Evolutionary conservation across 1,140 invertebrate genomes (phyloP).

Genomic region (Manduca sexta): DNA sequence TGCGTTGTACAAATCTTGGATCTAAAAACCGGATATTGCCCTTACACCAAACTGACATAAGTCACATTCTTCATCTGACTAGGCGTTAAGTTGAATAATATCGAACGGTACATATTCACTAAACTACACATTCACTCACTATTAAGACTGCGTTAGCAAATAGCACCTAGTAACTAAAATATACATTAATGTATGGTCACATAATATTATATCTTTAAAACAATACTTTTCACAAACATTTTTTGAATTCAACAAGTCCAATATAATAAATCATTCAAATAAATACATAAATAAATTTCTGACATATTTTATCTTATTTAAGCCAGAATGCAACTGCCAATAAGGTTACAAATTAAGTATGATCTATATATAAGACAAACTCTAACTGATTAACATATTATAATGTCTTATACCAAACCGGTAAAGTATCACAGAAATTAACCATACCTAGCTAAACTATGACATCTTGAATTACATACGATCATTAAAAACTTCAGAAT

Average conservation of each 20-base stretch:
- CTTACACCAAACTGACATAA: too few relatives aligned
- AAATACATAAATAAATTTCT: slow-evolving; percentile 8
- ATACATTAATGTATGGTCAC: not conserved
- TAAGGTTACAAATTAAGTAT: not conserved
- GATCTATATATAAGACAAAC: slow-evolving; percentile 4
- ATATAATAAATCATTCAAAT: not conserved
- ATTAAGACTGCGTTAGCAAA: slow-evolving; percentile 8
- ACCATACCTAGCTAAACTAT: slow-evolving; percentile 67
- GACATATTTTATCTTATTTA: not conserved
- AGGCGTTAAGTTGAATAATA: slow-evolving; percentile 14
- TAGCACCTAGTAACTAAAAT: slow-evolving; percentile 20
- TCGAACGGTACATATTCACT: not conserved
- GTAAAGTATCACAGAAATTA: slow-evolving; percentile 73
- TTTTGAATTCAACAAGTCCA: slow-evolving; percentile 8
- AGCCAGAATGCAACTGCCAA: not conserved
- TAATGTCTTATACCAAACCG: slow-evolving; percentile 63
- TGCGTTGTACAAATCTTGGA: too few relatives aligned
- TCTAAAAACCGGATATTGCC: too few relatives aligned
- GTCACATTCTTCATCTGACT: slow-evolving; percentile 13
- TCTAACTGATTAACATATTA: slow-evolving; percentile 39
- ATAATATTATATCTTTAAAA: not conserved
- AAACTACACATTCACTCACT: slow-evolving; percentile 1
- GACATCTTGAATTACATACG: slow-evolving; percentile 42
- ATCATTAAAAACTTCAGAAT: slow-evolving; percentile 37
- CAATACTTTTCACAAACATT: slow-evolving; percentile 10